Percentiles rank a stretch among this genome's conserved stretches.
Evolutionary conservation across 1,140 invertebrate species (phyloP).

Genomic region (Delia radicum): DNA sequence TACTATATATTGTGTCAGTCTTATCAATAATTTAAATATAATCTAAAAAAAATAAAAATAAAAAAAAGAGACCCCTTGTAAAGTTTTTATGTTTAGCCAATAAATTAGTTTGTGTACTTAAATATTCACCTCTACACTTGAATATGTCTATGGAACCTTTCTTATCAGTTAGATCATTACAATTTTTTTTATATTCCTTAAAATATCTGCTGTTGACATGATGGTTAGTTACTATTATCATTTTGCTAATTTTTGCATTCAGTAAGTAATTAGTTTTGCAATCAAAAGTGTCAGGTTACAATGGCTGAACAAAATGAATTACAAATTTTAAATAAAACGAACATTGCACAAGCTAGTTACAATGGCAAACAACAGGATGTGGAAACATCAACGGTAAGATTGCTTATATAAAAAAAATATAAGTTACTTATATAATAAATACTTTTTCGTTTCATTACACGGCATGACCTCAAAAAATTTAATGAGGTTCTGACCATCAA

Average conservation of each 20-base stretch:
- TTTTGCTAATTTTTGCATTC: neutral
- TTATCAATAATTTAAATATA: neutral
- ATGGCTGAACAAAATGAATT: constrained; percentile 7
- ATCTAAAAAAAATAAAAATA: neutral
- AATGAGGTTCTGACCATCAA: too few relatives aligned
- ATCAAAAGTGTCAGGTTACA: neutral
- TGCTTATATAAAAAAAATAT: too few relatives aligned
- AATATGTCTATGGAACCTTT: neutral
- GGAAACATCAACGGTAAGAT: neutral
- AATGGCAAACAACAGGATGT: neutral
- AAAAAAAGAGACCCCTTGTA: neutral
- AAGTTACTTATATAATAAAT: too few relatives aligned
- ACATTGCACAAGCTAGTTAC: neutral
- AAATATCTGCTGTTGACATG: neutral
- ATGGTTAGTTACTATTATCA: neutral
- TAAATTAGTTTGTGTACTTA: neutral
- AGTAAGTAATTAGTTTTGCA: neutral
- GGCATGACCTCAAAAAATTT: too few relatives aligned
- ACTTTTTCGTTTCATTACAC: too few relatives aligned
- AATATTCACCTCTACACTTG: neutral
- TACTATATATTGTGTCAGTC: neutral
- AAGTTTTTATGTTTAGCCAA: neutral
- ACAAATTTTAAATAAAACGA: constrained; percentile 20
- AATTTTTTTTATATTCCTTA: neutral
- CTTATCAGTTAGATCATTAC: neutral